Base-by-base conservation (phyloP, 2,113 vertebrate species). In the Pseudolaguvia tuberculata region DNA sequence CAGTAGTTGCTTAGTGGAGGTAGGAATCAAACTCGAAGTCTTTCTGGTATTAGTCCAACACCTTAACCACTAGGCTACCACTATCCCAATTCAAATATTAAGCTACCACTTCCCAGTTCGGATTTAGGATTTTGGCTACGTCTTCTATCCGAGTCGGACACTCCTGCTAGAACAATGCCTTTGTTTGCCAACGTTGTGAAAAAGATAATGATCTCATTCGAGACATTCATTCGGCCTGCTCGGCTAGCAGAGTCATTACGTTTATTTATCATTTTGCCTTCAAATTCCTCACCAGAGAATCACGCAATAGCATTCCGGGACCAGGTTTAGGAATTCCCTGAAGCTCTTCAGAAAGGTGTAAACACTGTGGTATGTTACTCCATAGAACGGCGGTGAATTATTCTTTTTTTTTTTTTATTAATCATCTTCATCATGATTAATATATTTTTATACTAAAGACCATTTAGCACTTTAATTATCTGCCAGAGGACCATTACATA, bases 401-500 rank as follows among this genome's bases (percentile, higher is more conserved):
- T 5, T 5, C 20, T 57, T 56, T 56, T 56, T 57, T 56, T 56
- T 8, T 53, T 53, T 21, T 21, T 53, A 35, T 35, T 3, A 35
- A 42, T 42, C 39, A 50, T 67, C 25, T 52, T 73, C 48, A 35
- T 73, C 48, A 35, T 50, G 15, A 13, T 53, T 39, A 25, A n/a
- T 27, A 35, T 68, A 71, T 29, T 66, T 62, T 29, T 5, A 23
- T 42, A 74, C 63, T 25, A 8, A 12, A n/a, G 31, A 21, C n/a
- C 50, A 25, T 75, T 42, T 53, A 52, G 21, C 35, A 67, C 50
- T 63, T 47, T 69, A 65, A 53, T 42, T 42, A 51, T 58, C 72
- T 71, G 78, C 73, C 68, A 72, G 27, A n/a, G 50, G 52, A 67
- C 66, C 25, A 45, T 45, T 39, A 47, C 31, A 39, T 59, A 65